Percentiles rank a stretch among this genome's conserved stretches.
Evolutionary conservation across 2,888 invertebrate species (phyloP).

Genomic region (Microplitis deprimator): DNA sequence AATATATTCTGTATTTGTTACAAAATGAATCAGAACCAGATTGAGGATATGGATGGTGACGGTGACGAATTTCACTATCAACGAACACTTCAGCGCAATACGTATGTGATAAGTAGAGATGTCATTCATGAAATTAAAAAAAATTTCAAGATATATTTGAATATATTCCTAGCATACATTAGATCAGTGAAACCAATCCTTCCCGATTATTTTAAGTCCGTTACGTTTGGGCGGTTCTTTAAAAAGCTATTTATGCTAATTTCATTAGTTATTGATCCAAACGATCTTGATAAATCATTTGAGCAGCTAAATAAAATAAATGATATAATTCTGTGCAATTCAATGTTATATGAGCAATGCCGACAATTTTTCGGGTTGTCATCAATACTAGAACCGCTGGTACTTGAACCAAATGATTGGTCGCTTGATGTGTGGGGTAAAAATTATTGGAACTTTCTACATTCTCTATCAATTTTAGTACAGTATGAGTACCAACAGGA

Average conservation of each 20-base stretch:
- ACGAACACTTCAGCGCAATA: not conserved
- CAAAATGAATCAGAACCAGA: too few relatives aligned
- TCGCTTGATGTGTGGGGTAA: not conserved
- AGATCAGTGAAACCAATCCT: not conserved
- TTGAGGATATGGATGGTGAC: too few relatives aligned
- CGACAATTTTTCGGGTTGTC: not conserved
- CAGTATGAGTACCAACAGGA: not conserved
- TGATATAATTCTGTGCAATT: not conserved
- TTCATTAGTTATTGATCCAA: not conserved
- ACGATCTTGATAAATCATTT: not conserved
- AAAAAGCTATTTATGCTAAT: not conserved
- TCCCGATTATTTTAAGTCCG: not conserved
- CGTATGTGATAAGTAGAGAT: not conserved
- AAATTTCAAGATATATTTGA: not conserved
- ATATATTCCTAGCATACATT: not conserved
- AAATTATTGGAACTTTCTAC: conserved; percentile 2
- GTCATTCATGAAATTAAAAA: not conserved
- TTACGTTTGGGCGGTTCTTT: not conserved
- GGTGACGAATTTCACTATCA: not conserved
- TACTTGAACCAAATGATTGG: not conserved
- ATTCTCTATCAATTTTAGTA: not conserved
- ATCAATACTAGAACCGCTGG: not conserved
- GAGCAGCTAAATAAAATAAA: not conserved
- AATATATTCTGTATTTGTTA: too few relatives aligned
- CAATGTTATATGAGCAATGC: not conserved